Evolutionary conservation across 2,888 invertebrate genomes (phyloP).

Genomic region (Volucella inflata): DNA sequence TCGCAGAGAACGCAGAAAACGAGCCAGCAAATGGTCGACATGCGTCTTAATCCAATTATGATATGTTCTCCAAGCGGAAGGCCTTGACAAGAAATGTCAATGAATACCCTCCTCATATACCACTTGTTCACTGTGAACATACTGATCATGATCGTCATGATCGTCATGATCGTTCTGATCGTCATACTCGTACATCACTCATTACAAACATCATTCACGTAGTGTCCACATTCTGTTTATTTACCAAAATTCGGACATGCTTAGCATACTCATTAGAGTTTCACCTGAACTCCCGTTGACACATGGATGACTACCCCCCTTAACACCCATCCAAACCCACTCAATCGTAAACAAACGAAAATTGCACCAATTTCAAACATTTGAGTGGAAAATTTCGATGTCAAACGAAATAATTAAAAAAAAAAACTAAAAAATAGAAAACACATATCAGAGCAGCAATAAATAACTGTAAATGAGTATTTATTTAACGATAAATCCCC

Average conservation of each 20-base stretch:
- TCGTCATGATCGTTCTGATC: constrained; percentile 4
- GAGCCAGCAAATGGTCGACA: neutral
- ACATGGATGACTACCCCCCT: constrained; percentile 25
- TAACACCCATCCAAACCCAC: neutral
- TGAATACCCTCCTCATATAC: neutral
- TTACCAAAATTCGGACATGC: constrained; percentile 40
- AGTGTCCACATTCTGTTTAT: constrained; percentile 39
- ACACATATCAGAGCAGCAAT: constrained; percentile 14
- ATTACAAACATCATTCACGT: constrained; percentile 59
- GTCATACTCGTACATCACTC: constrained; percentile 18
- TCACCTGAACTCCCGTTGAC: constrained; percentile 41
- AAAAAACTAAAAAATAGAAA: constrained; percentile 6
- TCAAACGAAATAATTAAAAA: neutral
- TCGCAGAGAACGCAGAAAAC: too few species aligned
- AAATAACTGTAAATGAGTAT: constrained; percentile 48
- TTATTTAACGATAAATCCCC: constrained; percentile 40
- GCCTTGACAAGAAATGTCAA: constrained; percentile 42
- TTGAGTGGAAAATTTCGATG: neutral
- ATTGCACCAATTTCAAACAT: neutral
- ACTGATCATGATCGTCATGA: too few species aligned
- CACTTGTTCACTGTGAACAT: too few species aligned
- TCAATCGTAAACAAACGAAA: constrained; percentile 18
- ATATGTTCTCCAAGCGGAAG: constrained; percentile 16
- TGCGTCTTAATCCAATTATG: constrained; percentile 16
- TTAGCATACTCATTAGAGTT: constrained; percentile 60